Base-by-base conservation (phyloP, 1,140 invertebrate genomes). In the Macrobrachium nipponense region DNA sequence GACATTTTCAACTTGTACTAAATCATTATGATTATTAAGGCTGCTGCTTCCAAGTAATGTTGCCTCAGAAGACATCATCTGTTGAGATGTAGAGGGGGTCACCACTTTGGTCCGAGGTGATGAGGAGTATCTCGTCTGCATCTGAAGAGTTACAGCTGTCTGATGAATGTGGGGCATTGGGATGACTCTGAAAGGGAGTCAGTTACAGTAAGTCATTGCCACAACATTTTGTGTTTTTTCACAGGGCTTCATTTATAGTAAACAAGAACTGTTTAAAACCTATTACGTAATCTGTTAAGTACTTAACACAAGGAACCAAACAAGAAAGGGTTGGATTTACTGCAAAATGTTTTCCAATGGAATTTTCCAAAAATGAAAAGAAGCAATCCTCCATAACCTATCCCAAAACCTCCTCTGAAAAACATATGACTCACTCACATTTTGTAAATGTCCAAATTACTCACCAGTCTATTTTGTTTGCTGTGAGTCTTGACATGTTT, bases 401-500 rank as follows among this genome's bases (percentile, higher is more conserved):
- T 75, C 82, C 82, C 78, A 18, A 58, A 51, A 23, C 64, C 73
- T 64, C n/a, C 17, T 72, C 68, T 59, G n/a, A 20, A 72, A 68
- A 59, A 61, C 18, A 44, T 51, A 66, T 43, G 58, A 58, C 64
- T 43, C 66, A 80, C 77, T 86, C 80, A 86, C 84, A 73, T 86
- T 86, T 86, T 77, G 27, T 80, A 62, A 80, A 62, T 59, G 80
- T 80, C 72, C 84, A 76, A 80, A 80, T 72, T 86, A 86, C 84
- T 86, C 84, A 86, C 84, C 84, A 86, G 80, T 68, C 77, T 77
- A 59, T 88, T 89, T 80, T 87, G 70, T 59, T 89, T 89, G 86
- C 96, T 95, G 91, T 96, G 96, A 62, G 95, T 96, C 80, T 95
- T 93, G 12, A 95, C 95, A 90, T 96, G 95, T 89, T 96, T 96